A percentile compares a stretch with the other conserved stretches of the same genome.
Conservation (phyloP, 2,888 invertebrate genomes). For the Caradrina clavipalpis region DNA sequence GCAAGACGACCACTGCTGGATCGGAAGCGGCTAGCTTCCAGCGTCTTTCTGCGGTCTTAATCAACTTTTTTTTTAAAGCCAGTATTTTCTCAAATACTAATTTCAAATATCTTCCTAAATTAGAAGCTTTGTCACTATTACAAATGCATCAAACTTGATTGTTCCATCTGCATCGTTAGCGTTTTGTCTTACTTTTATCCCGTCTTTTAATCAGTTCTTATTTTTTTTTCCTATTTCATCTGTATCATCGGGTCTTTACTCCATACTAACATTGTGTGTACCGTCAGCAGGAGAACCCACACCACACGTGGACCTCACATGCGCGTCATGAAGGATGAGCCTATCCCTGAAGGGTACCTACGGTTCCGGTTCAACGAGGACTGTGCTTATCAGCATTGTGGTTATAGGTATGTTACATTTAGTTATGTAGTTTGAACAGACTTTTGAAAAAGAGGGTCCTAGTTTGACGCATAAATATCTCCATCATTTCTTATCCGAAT, state of each 20-base stretch:
- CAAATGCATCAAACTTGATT: too few relatives aligned
- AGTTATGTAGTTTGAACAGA: background rate
- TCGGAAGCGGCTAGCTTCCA: too few relatives aligned
- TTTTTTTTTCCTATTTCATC: background rate
- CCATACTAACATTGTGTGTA: slow-evolving; percentile 38
- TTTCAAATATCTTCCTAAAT: background rate
- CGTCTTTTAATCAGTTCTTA: too few relatives aligned
- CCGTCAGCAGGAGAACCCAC: slow-evolving; percentile 81
- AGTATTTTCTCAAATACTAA: too few relatives aligned
- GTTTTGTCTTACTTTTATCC: too few relatives aligned
- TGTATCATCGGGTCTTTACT: background rate
- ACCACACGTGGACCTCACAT: slow-evolving; percentile 89
- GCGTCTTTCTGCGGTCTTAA: too few relatives aligned
- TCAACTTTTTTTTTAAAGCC: too few relatives aligned
- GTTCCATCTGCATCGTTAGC: too few relatives aligned
- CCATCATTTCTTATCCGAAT: too few relatives aligned
- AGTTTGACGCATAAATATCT: too few relatives aligned
- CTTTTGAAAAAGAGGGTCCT: too few relatives aligned
- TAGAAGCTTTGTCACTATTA: background rate
- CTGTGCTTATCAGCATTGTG: slow-evolving; percentile 97
- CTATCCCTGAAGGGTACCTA: slow-evolving; percentile 97
- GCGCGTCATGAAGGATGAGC: slow-evolving; percentile 96
- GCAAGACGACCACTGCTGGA: too few relatives aligned
- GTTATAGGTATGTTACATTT: slow-evolving; percentile 90
- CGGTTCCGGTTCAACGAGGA: slow-evolving; percentile 98